These are phyloP conservation scores for Agapostemon virescens DNA, from an alignment of 2,888 invertebrate species.

Conservation along the genomic window DNA sequence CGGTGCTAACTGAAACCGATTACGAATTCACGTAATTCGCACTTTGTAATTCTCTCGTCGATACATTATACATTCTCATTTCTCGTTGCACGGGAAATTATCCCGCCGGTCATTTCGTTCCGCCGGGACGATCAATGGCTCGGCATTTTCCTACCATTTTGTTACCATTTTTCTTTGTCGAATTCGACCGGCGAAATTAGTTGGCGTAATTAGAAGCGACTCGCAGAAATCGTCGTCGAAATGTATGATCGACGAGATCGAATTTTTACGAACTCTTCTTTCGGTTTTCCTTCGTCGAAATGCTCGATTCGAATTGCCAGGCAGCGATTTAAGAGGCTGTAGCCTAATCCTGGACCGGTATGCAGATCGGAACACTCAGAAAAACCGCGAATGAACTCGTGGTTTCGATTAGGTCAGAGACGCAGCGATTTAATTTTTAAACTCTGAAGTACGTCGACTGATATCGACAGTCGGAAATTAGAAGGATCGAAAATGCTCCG, in stretches of 20 bases:
- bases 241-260: too few species aligned
- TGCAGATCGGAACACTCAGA: too few species aligned
- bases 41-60: slow-evolving; percentile 2
- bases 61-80: slow-evolving; percentile 11
- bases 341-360: too few species aligned
- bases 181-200: not conserved
- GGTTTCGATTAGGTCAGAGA: not conserved
- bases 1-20: slow-evolving; percentile 11
- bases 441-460: not conserved
- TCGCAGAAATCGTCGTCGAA: not conserved
- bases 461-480: not conserved
- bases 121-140: not conserved
- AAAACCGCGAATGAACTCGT: not conserved
- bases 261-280: too few species aligned
- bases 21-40: slow-evolving; percentile 19
- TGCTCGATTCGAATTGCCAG: too few species aligned
- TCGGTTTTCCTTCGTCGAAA: too few species aligned
- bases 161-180: too few species aligned
- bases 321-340: too few species aligned
- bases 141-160: not conserved
- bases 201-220: not conserved
- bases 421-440: not conserved
- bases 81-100: slow-evolving; percentile 11
- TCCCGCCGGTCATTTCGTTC: slow-evolving; percentile 9
- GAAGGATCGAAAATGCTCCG: not conserved